Evolutionary conservation across 2,113 vertebrate species (phyloP).

Genomic region (Mystacornis crossleyi): DNA sequence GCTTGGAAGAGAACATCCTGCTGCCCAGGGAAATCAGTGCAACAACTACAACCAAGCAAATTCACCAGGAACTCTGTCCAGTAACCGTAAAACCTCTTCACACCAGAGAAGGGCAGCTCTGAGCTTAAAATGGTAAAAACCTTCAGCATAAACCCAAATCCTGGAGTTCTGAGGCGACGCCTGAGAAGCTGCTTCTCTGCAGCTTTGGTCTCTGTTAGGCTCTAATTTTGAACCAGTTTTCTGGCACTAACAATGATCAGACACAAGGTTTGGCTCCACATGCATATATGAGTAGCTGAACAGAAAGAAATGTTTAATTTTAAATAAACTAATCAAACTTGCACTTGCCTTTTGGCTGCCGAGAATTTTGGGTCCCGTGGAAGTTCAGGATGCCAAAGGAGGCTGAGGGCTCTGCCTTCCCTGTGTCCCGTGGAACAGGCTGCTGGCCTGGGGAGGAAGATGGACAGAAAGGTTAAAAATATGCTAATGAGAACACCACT

Average conservation of each 20-base stretch:
- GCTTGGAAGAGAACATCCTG: neutral
- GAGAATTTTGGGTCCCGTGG: neutral
- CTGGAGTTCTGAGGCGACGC: neutral
- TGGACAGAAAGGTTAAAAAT: neutral
- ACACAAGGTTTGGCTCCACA: neutral
- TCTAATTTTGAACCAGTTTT: neutral
- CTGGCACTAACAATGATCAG: neutral
- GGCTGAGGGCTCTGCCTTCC: neutral
- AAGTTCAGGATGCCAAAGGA: neutral
- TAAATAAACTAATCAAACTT: slow-evolving; percentile 36
- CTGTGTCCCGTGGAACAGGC: neutral
- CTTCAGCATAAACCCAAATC: neutral
- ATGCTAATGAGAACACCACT: neutral
- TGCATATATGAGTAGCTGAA: neutral
- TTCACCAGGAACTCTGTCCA: neutral
- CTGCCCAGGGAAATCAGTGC: neutral
- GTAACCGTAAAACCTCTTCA: neutral
- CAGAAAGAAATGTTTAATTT: slow-evolving; percentile 17
- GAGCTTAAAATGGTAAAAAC: neutral
- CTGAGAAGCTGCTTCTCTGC: neutral
- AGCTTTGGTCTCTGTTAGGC: neutral
- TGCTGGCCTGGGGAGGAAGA: neutral
- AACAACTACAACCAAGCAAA: neutral
- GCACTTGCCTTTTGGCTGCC: neutral
- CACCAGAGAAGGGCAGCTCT: neutral